phyloP scores from a whole-genome alignment of 1,140 invertebrate genomes.

The Tigriopus japonicus region DNA sequence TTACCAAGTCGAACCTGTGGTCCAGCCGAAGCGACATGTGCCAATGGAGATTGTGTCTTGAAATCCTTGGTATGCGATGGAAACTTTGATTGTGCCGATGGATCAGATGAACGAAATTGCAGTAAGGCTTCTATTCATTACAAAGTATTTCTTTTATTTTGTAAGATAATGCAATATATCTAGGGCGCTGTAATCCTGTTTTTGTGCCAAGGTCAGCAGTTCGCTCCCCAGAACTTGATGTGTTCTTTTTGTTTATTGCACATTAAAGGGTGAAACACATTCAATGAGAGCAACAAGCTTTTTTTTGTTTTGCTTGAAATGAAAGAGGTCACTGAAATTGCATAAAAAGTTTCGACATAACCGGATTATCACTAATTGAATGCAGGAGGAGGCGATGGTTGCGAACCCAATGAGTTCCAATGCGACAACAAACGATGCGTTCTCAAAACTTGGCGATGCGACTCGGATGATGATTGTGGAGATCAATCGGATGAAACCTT shows the following conservation, averaged over 20 bases:
- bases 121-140: constrained; percentile 36
- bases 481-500: constrained; percentile 63
- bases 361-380: background rate
- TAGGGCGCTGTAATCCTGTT: background rate
- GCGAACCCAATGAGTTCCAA: constrained; percentile 81
- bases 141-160: too few relatives aligned
- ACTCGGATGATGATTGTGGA: constrained; percentile 73
- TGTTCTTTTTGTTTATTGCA: background rate
- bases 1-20: constrained; percentile 38
- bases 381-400: constrained; percentile 29
- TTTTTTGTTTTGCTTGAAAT: background rate
- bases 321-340: background rate
- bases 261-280: too few relatives aligned
- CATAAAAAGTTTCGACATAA: background rate
- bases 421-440: constrained; percentile 75
- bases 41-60: constrained; percentile 72
- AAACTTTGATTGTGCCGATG: constrained; percentile 55
- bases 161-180: background rate
- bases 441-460: constrained; percentile 78
- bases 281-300: too few relatives aligned
- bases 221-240: background rate
- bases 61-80: constrained; percentile 62
- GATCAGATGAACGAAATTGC: constrained; percentile 72
- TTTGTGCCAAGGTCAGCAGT: background rate
- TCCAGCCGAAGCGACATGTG: constrained; percentile 65